Evolutionary conservation across 2,888 invertebrate genomes (phyloP), one percentile per base, ranked within the genome.

Genomic region (Papilio gigon): DNA sequence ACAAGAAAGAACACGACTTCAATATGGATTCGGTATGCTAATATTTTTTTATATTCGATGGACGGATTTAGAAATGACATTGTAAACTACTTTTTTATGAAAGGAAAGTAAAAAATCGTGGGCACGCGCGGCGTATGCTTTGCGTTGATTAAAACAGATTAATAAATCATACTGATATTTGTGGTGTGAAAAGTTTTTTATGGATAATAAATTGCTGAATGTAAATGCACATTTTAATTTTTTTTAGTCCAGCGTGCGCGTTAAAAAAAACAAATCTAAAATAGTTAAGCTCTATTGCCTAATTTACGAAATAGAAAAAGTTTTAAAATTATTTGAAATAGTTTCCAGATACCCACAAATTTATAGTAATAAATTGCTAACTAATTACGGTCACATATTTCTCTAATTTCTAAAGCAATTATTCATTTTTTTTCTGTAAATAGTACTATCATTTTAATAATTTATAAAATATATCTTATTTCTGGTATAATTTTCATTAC

Each of bases 11-110:
- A 77, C 76, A 76, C 74, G 74, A 71, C 75, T 80, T 78, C 84
- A 81, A 81, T 85, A 85, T 82, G 78, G 76, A 74, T 82, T 82
- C 80, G 76, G 77, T 88, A 90, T 91, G 90, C 84, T 83, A 90
- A 91, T 88, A 76, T 74, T 74, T 75, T 78, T 80, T 81, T 83
- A 79, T 76, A 75, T 80, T 81, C 79, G 79, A 69, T 75, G 61
- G 75, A 63, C 73, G 70, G 73, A 70, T 71, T 72, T 69, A 69
- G 68, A 70, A 74, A 76, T 75, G 77, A 78, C 76, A 75, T 77
- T 78, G 76, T 80, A 74, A 84, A 84, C 77, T 79, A 79, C 77
- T 84, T 87, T n/a, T 87, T 84, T 85, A 76, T 72, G 65, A 53
- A 71, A 74, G 71, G 62, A 66, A 65, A 67, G 74, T 17, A 83